Evolutionary conservation across 2,797 vertebrate genomes (phyloP).

Genomic region (Glyptemys insculpta): DNA sequence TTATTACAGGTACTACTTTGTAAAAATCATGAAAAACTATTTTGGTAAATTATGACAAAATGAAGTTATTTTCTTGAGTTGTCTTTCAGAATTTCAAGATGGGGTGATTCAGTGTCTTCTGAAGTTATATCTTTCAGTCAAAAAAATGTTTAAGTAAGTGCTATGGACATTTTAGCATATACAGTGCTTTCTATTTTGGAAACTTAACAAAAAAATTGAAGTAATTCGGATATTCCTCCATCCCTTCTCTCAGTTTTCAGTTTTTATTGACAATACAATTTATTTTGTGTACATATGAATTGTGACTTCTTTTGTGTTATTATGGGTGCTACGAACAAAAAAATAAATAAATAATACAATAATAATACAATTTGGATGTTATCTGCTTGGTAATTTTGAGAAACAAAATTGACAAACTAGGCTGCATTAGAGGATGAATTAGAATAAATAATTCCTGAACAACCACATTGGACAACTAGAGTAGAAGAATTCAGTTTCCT

Average conservation of each 20-base stretch:
- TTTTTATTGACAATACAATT: background rate
- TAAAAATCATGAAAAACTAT: background rate
- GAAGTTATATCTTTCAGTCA: background rate
- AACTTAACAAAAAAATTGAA: background rate
- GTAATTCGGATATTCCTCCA: background rate
- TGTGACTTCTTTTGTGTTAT: background rate
- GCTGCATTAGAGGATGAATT: background rate
- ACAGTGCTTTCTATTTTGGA: background rate
- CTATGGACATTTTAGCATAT: background rate
- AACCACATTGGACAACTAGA: conserved; percentile 18
- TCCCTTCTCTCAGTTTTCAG: background rate
- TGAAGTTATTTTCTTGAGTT: background rate
- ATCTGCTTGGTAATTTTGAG: background rate
- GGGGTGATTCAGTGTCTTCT: background rate
- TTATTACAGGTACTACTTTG: background rate
- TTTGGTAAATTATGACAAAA: background rate
- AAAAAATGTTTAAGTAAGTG: background rate
- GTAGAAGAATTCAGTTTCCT: conserved; percentile 32
- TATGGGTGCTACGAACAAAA: background rate
- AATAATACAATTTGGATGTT: background rate
- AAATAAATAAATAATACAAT: background rate
- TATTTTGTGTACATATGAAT: background rate
- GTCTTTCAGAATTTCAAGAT: background rate
- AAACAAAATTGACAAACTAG: conserved; percentile 37
- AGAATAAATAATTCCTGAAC: conserved; percentile 37